These are phyloP conservation scores for Anoncus sp. DNA, from an alignment of 2,888 invertebrate species.

Conservation along the genomic window DNA sequence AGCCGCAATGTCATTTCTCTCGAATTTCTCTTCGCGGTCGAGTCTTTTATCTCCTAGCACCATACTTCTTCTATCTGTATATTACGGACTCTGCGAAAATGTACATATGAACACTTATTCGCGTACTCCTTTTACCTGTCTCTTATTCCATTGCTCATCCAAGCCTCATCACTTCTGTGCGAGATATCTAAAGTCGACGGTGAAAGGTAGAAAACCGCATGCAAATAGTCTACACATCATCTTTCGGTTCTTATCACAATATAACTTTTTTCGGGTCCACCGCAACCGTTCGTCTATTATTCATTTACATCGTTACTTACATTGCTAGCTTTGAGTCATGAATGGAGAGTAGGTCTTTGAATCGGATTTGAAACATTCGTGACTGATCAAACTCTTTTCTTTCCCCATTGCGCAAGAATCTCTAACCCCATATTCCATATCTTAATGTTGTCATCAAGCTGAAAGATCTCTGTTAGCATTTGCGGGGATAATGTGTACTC, in stretches of 20 bases:
- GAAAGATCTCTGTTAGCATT: background rate
- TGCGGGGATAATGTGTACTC: background rate
- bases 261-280: slow-evolving; percentile 1
- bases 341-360: background rate
- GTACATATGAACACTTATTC: slow-evolving; percentile 9
- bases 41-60: slow-evolving; percentile 7
- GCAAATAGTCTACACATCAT: slow-evolving; percentile 1
- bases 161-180: background rate
- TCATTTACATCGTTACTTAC: background rate
- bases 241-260: background rate
- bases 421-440: too few relatives aligned
- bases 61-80: slow-evolving; percentile 1
- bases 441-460: too few relatives aligned
- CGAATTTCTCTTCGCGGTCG: slow-evolving; percentile 9
- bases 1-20: slow-evolving; percentile 7
- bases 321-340: background rate
- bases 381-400: background rate
- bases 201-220: slow-evolving; percentile 5
- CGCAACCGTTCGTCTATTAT: background rate
- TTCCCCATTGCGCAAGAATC: too few relatives aligned
- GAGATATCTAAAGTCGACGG: slow-evolving; percentile 6
- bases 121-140: background rate
- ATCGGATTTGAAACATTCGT: background rate
- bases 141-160: slow-evolving; percentile 8
- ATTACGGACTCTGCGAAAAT: slow-evolving; percentile 2